Base-by-base conservation (phyloP, 2,113 vertebrate species). In the Coptodon bakossiorum region DNA sequence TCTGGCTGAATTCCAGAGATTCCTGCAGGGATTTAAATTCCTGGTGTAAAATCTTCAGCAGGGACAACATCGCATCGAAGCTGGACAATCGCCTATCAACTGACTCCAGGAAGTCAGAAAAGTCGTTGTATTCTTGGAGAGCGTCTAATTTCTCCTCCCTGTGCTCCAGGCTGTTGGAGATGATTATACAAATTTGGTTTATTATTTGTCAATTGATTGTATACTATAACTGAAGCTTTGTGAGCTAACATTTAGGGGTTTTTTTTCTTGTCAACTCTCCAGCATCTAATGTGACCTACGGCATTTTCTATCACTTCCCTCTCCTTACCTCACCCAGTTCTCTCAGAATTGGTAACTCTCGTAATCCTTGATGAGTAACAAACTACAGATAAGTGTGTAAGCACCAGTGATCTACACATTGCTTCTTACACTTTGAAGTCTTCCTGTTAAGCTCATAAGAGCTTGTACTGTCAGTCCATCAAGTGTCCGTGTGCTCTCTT, bases 141-240 rank as follows among this genome's bases (percentile, higher is more conserved):
- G 53, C 0, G 0, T 27, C 54, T 57, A 57, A 57, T 27, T 27
- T 57, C 54, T 57, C 54, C 54, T 14, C 6, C 1, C 22, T 57
- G 54, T 1, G 0, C 22, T 27, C 54, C 12, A 14, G 22, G 54
- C 11, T 56, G 54, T 0, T 57, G 54, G 12, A 57, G 12, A 56
- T 56, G 22, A 27, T 56, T 57, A 57, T 0, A 14, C 12, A 57
- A 2, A 57, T 8, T 57, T 56, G 1, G 22, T 14, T 53, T 1
- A 24, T 56, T 56, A 56, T 56, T 56, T 56, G 53, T 56, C 53
- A 56, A 12, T 56, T 56, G 53, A 56, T 24, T 56, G 11, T 56
- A 56, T 24, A 56, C 3, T 56, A 27, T 27, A 56, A 56, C 53
- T 56, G 0, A 56, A 56, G 53, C 11, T 56, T 56, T 13, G 2